Percentiles rank a stretch among this genome's conserved stretches.
These are phyloP conservation scores for Camarhynchus parvulus DNA, from an alignment of 2,113 vertebrate genomes.

Conservation along the genomic window DNA sequence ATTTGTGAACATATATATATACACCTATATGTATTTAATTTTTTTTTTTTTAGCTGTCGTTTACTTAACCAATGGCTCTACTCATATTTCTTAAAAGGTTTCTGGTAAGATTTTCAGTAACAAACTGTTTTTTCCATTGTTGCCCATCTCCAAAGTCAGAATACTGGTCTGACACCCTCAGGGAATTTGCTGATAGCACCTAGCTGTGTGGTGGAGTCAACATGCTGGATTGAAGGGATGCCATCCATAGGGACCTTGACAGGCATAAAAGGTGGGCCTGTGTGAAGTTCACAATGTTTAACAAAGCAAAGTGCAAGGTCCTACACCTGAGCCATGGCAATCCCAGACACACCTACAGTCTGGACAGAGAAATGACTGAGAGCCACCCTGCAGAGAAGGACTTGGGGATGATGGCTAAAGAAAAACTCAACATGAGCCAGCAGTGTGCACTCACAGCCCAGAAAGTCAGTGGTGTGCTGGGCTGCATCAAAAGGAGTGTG, in stretches of 20 bases:
- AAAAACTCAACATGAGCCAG: background rate
- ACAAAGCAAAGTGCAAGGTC: background rate
- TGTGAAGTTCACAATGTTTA: background rate
- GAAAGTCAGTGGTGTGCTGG: background rate
- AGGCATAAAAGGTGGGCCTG: background rate
- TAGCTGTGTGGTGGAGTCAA: accelerated
- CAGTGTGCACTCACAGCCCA: accelerated
- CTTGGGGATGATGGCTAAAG: background rate
- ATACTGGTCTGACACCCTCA: background rate
- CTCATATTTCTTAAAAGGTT: background rate
- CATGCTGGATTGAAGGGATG: accelerated
- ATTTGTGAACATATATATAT: background rate
- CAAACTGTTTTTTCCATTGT: accelerated
- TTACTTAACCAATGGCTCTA: background rate
- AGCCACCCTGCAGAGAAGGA: too few relatives aligned
- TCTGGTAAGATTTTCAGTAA: background rate
- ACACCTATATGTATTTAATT: background rate
- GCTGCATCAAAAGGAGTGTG: background rate
- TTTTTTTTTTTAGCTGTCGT: background rate
- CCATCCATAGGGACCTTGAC: too few relatives aligned
- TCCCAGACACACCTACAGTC: too few relatives aligned
- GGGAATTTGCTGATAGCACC: background rate
- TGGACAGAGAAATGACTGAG: background rate
- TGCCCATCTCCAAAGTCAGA: background rate
- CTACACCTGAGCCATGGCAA: background rate